Conservation (phyloP, 1,140 invertebrate genomes). For the Trichoplusia ni region DNA sequence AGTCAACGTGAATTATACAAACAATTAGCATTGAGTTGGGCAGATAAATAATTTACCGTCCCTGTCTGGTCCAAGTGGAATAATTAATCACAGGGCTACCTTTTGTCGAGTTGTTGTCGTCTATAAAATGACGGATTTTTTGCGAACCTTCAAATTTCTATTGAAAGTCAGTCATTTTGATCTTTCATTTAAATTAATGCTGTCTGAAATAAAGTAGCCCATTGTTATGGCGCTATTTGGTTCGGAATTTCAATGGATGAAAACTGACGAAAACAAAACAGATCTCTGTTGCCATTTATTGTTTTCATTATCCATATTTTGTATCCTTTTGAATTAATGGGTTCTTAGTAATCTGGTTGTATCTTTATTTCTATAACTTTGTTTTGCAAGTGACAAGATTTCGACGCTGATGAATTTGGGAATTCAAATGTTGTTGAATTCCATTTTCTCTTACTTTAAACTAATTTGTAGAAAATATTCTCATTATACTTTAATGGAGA, state of each 20-base stretch:
- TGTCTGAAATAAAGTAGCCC: slow-evolving; percentile 16
- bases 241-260: neutral
- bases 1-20: neutral
- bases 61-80: slow-evolving; percentile 6
- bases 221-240: neutral
- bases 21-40: slow-evolving; percentile 11
- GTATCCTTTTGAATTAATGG: slow-evolving; percentile 61
- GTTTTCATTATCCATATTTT: slow-evolving; percentile 56
- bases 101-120: slow-evolving; percentile 7
- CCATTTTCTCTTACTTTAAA: too few relatives aligned
- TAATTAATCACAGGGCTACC: slow-evolving; percentile 26
- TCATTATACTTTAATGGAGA: too few relatives aligned
- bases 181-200: slow-evolving; percentile 34
- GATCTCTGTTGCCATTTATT: slow-evolving; percentile 48
- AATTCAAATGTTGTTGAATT: too few relatives aligned
- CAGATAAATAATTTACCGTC: slow-evolving; percentile 14
- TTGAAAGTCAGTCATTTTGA: slow-evolving; percentile 24
- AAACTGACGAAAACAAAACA: slow-evolving; percentile 32
- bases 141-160: slow-evolving; percentile 6
- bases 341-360: slow-evolving; percentile 46
- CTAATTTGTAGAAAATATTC: too few relatives aligned
- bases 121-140: slow-evolving; percentile 16
- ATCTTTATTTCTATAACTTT: slow-evolving; percentile 3
- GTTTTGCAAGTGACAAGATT: neutral
- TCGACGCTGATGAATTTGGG: neutral